A percentile compares a stretch with the other conserved stretches of the same genome.
These are phyloP conservation scores for Augiades crinisus DNA, from an alignment of 2,888 invertebrate genomes.

Conservation along the genomic window DNA sequence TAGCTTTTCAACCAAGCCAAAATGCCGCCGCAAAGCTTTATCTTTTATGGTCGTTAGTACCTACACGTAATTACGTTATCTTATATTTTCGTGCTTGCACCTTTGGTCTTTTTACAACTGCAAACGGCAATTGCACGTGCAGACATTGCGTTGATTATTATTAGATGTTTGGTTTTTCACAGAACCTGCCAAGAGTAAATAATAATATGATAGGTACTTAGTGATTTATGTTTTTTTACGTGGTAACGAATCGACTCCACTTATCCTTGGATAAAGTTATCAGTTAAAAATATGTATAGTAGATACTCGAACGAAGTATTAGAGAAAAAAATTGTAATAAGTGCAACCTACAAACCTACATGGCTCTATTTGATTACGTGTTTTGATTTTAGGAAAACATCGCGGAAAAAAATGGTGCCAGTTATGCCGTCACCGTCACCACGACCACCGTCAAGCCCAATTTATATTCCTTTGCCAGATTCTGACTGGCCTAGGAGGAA, in stretches of 20 bases:
- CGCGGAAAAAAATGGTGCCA: not conserved
- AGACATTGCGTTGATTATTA: no score
- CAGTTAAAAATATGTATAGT: constrained; percentile 3
- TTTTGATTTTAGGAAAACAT: not conserved
- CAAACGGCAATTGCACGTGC: no score
- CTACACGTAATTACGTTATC: not conserved
- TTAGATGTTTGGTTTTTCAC: no score
- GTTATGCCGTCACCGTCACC: not conserved
- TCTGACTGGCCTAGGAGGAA: no score
- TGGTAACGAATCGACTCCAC: not conserved
- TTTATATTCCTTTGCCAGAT: no score
- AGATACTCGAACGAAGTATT: not conserved
- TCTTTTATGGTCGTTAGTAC: no score
- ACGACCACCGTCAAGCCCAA: no score
- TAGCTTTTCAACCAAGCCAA: no score
- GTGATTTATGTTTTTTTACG: not conserved
- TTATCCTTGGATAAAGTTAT: not conserved
- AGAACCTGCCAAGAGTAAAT: no score
- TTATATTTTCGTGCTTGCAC: constrained; percentile 2
- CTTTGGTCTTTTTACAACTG: not conserved
- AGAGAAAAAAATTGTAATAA: not conserved
- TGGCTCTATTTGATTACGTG: not conserved
- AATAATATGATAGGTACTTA: no score
- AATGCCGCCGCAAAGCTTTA: no score
- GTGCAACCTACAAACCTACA: not conserved